A percentile compares a stretch with the other conserved stretches of the same genome.
Conservation (phyloP, 2,797 vertebrate genomes). For the Ctenopoma multispine region DNA sequence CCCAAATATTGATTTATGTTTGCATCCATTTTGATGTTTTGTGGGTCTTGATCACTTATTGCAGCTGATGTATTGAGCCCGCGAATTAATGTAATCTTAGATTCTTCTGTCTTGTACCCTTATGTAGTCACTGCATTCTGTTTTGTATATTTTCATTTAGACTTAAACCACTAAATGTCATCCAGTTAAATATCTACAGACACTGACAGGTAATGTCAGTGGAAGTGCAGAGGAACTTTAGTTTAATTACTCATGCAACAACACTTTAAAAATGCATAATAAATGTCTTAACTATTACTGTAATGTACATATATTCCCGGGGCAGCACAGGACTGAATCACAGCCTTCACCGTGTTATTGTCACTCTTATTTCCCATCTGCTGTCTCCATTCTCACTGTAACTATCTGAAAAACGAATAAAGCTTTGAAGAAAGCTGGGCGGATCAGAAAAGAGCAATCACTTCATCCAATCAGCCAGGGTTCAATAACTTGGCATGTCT, state of each 20-base stretch:
- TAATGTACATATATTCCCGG: conserved; percentile 3
- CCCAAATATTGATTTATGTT: too few species aligned
- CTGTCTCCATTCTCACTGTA: conserved; percentile 12
- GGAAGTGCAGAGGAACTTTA: neutral
- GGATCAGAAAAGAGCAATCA: conserved; percentile 58
- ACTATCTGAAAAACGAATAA: conserved; percentile 50
- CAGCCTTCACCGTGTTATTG: neutral
- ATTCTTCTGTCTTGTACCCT: neutral
- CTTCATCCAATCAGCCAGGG: conserved; percentile 67
- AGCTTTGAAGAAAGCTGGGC: conserved; percentile 11
- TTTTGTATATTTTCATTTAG: neutral
- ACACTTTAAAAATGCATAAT: conserved; percentile 6
- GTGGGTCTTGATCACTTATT: too few species aligned
- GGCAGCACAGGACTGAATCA: neutral
- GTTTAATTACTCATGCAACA: conserved; percentile 16
- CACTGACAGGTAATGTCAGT: neutral
- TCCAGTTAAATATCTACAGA: neutral
- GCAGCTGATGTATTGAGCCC: neutral
- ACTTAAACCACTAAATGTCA: neutral
- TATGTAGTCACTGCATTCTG: neutral
- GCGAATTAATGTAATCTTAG: neutral
- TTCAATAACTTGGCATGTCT: conserved; percentile 70
- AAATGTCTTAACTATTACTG: neutral
- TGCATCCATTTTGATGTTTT: too few species aligned
- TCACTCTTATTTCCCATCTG: neutral